A percentile compares a stretch with the other conserved stretches of the same genome.
Conservation (phyloP, 2,797 vertebrate species). For the Gallirallus australis region DNA sequence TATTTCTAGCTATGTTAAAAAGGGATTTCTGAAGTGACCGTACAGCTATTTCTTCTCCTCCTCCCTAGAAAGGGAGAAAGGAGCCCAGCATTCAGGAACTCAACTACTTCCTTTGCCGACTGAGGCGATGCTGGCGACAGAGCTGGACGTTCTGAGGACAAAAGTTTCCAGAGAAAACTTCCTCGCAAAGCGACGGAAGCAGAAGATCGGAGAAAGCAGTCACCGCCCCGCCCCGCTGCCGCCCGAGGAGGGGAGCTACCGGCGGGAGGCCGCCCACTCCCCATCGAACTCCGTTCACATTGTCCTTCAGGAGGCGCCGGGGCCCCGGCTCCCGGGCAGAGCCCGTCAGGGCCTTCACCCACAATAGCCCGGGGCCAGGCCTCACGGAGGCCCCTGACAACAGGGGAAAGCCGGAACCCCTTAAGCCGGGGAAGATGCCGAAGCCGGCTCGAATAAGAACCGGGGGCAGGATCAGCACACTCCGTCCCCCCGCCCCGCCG, state of each 20-base stretch:
- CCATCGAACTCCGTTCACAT: not conserved
- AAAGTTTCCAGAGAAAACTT: not conserved
- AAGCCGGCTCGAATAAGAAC: conserved; percentile 28
- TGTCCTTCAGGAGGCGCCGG: not conserved
- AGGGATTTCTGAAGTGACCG: accelerated
- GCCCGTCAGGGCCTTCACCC: not conserved
- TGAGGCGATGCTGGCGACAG: not conserved
- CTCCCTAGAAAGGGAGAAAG: accelerated
- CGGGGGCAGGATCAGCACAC: not conserved
- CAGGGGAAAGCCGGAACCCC: not conserved
- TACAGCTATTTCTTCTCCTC: accelerated
- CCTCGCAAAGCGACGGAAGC: not conserved
- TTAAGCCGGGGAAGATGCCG: not conserved
- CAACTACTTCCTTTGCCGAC: not conserved
- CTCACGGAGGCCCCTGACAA: too few species aligned
- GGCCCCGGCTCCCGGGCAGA: not conserved
- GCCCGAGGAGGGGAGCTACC: not conserved
- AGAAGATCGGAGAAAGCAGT: not conserved
- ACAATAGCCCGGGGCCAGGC: not conserved
- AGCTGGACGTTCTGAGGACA: accelerated
- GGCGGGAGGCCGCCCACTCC: not conserved
- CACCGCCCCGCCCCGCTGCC: not conserved
- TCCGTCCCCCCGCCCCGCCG: not conserved
- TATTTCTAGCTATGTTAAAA: not conserved
- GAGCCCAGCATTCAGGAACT: not conserved